These are phyloP conservation scores for Argyresthia goedartella DNA, from an alignment of 2,888 invertebrate species.

Conservation along the genomic window DNA sequence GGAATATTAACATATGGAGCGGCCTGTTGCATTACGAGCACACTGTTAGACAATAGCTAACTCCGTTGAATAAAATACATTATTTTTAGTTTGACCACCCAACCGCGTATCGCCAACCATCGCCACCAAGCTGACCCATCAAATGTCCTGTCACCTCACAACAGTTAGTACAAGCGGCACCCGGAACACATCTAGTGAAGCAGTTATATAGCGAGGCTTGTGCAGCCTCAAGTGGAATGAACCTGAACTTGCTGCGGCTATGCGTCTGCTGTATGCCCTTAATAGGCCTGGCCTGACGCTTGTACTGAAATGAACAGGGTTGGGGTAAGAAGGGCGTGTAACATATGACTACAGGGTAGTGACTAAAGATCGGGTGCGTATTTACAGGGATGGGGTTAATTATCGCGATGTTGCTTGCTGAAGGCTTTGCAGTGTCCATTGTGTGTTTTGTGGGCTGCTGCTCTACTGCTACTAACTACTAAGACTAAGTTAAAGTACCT, in stretches of 20 bases:
- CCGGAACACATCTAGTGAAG: constrained; percentile 32
- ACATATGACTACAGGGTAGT: background rate
- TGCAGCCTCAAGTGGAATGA: constrained; percentile 43
- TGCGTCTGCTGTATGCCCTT: constrained; percentile 12
- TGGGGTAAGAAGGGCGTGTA: constrained; percentile 11
- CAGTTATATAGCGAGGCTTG: constrained; percentile 11
- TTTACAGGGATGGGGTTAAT: background rate
- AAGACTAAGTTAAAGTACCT: no score
- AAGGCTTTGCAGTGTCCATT: no score
- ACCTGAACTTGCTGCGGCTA: constrained; percentile 30
- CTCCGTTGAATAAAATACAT: no score
- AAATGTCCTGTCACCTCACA: background rate
- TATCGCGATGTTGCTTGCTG: no score
- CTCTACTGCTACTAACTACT: no score
- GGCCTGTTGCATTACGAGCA: no score
- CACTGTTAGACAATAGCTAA: no score
- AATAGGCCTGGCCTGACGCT: constrained; percentile 66
- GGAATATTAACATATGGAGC: no score
- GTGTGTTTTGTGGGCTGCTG: no score
- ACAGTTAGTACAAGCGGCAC: constrained; percentile 50
- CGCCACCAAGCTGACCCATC: no score
- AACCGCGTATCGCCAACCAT: no score
- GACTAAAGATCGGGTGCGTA: background rate
- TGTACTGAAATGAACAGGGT: constrained; percentile 64
- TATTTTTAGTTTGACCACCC: no score